These are phyloP conservation scores for Apistogramma diplotaenia DNA, from an alignment of 2,113 vertebrate genomes.

Conservation along the genomic window DNA sequence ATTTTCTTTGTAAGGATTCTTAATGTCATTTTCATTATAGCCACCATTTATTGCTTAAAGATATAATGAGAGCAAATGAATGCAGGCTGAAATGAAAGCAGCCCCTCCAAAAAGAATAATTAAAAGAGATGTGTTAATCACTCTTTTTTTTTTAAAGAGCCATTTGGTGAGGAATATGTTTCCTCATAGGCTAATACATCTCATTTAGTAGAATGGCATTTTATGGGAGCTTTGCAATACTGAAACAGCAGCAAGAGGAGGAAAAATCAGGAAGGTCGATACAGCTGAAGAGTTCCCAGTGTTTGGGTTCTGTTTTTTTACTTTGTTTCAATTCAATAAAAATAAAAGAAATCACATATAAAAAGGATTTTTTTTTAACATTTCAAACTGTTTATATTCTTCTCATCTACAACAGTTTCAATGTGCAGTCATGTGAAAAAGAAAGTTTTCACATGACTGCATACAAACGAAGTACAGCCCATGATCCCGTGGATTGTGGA, in stretches of 20 bases:
- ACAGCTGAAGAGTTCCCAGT: neutral
- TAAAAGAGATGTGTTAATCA: slow-evolving; percentile 50
- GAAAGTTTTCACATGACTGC: too few species aligned
- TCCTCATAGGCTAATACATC: slow-evolving; percentile 46
- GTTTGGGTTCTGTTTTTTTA: neutral
- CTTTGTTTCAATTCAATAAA: neutral
- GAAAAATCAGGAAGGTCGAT: neutral
- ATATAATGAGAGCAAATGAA: slow-evolving; percentile 38
- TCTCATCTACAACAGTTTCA: too few species aligned
- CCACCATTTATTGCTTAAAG: slow-evolving; percentile 11
- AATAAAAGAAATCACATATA: too few species aligned
- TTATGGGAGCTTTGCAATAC: slow-evolving; percentile 47
- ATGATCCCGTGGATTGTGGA: too few species aligned
- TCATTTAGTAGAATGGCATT: slow-evolving; percentile 57
- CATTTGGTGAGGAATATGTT: slow-evolving; percentile 32
- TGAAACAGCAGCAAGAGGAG: neutral
- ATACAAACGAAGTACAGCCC: too few species aligned
- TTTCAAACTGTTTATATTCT: too few species aligned
- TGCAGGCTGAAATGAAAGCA: slow-evolving; percentile 24
- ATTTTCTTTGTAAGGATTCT: neutral
- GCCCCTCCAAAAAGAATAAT: neutral
- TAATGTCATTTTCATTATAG: slow-evolving; percentile 1
- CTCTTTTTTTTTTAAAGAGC: slow-evolving; percentile 28
- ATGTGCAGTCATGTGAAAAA: too few species aligned
- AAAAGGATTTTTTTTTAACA: too few species aligned